These are phyloP conservation scores for Anguilla megastoma DNA, from an alignment of 2,797 vertebrate species.

Conservation along the genomic window DNA sequence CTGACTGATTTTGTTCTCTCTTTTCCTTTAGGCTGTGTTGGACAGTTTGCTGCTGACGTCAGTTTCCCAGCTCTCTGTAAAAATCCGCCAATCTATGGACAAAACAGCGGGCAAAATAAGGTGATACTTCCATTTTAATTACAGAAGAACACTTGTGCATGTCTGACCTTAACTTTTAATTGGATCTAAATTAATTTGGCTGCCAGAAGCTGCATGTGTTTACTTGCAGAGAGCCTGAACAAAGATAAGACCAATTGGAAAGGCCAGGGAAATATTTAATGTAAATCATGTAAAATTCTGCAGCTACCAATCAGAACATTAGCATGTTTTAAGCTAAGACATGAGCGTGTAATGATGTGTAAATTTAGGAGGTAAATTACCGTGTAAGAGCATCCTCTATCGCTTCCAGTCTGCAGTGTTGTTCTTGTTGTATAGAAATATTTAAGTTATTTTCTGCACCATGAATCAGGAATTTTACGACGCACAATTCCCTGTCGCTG, in stretches of 20 bases:
- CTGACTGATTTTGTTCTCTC: background rate
- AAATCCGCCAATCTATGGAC: conserved; percentile 93
- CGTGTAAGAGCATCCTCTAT: too few relatives aligned
- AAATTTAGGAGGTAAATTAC: background rate
- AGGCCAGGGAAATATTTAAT: background rate
- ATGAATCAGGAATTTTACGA: background rate
- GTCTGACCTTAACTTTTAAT: background rate
- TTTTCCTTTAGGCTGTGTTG: conserved; percentile 81
- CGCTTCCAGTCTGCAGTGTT: background rate
- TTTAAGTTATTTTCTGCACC: background rate
- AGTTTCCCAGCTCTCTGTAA: conserved; percentile 93
- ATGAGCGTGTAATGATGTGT: background rate
- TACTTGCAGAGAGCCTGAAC: background rate
- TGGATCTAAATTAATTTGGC: background rate
- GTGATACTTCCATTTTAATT: conserved; percentile 60
- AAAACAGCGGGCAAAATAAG: conserved; percentile 97
- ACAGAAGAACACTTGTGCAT: background rate
- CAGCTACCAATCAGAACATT: background rate
- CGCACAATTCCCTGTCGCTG: background rate
- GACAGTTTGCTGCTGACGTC: conserved; percentile 93
- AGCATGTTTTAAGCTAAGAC: background rate
- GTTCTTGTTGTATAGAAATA: background rate
- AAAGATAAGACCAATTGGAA: background rate
- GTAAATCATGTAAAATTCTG: background rate
- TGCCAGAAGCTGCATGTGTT: background rate